Evolutionary conservation across 2,113 vertebrate genomes (phyloP).

Genomic region (Alethe diademata): DNA sequence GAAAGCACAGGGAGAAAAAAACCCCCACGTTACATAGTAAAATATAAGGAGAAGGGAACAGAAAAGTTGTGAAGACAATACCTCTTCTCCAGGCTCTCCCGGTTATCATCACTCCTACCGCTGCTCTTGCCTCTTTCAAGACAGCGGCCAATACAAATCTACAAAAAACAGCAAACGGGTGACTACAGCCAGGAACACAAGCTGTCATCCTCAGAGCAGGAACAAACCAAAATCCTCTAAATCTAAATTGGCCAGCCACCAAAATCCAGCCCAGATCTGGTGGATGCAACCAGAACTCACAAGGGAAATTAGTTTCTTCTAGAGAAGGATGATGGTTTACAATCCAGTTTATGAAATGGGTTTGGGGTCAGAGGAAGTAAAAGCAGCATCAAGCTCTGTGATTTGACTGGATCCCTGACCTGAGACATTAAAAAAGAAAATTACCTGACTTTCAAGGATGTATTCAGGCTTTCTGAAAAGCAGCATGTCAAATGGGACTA

Average conservation of each 20-base stretch:
- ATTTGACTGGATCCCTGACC: background rate
- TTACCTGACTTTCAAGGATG: background rate
- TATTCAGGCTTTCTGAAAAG: background rate
- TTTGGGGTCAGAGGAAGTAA: background rate
- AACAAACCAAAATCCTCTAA: background rate
- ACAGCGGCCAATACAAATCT: conserved; percentile 92
- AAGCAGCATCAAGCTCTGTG: background rate
- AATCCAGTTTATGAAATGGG: conserved; percentile 15
- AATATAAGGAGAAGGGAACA: background rate
- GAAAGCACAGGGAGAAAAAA: background rate
- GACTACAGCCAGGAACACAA: background rate
- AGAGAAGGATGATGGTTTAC: conserved; percentile 25
- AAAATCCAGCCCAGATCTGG: conserved; percentile 11
- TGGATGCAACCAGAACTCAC: conserved; percentile 16
- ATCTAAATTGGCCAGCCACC: background rate
- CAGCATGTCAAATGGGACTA: background rate
- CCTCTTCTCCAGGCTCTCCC: conserved; percentile 94
- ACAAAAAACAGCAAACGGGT: background rate
- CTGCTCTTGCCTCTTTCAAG: conserved; percentile 95
- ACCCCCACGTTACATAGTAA: background rate
- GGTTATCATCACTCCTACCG: conserved; percentile 94
- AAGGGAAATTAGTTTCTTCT: background rate
- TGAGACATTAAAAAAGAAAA: background rate
- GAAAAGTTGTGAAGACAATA: conserved; percentile 44
- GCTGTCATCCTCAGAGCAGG: background rate